A percentile compares a stretch with the other conserved stretches of the same genome.
These are phyloP conservation scores for Drosophila barbarae DNA, from an alignment of 2,888 invertebrate genomes.

Conservation along the genomic window DNA sequence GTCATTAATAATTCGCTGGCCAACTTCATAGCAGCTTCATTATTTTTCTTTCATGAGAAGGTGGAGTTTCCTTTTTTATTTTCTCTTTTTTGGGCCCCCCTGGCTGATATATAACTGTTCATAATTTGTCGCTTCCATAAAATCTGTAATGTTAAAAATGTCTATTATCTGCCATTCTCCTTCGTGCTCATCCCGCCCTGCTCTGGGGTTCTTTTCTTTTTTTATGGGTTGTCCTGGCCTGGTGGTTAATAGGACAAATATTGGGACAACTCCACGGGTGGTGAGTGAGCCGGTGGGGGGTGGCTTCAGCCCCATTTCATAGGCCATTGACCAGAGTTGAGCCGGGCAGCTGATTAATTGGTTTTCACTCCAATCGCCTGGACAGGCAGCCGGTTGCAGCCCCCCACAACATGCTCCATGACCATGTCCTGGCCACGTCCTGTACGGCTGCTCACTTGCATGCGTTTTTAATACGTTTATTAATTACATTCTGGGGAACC, in stretches of 20 bases:
- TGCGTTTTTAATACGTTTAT: slow-evolving; percentile 74
- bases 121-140: slow-evolving; percentile 63
- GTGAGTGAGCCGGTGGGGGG: slow-evolving; percentile 9
- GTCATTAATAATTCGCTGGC: slow-evolving; percentile 2
- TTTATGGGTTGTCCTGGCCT: neutral
- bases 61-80: neutral
- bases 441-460: slow-evolving; percentile 59
- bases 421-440: slow-evolving; percentile 30
- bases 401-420: slow-evolving; percentile 5
- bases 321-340: slow-evolving; percentile 67
- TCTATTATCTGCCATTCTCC: slow-evolving; percentile 52
- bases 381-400: slow-evolving; percentile 11
- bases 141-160: slow-evolving; percentile 64
- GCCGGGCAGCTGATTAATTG: slow-evolving; percentile 68
- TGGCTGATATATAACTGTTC: slow-evolving; percentile 64
- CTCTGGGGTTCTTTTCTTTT: slow-evolving; percentile 2
- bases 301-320: slow-evolving; percentile 71
- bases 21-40: slow-evolving; percentile 25
- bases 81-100: slow-evolving; percentile 2
- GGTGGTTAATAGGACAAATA: slow-evolving; percentile 70
- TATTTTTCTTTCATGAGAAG: slow-evolving; percentile 5
- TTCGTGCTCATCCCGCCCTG: slow-evolving; percentile 14
- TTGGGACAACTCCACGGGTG: slow-evolving; percentile 54
- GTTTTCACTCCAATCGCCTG: slow-evolving; percentile 49
- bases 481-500: slow-evolving; percentile 64